Conservation (phyloP, 2,888 invertebrate species). For the Drosophila kuntzei region DNA sequence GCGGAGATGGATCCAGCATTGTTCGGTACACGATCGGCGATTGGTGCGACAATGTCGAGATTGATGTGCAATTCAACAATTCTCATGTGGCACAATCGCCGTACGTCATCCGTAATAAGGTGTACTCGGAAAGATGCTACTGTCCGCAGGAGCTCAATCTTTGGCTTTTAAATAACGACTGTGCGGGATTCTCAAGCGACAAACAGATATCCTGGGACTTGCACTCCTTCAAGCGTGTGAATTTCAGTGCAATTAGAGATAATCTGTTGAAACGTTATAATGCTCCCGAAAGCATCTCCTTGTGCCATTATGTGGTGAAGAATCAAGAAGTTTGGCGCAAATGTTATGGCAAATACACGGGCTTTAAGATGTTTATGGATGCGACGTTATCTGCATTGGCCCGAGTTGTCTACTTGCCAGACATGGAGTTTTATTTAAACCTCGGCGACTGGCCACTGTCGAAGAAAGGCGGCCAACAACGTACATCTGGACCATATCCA, state of each 20-base stretch:
- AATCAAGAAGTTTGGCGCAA: constrained; percentile 93
- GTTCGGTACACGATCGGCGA: constrained; percentile 93
- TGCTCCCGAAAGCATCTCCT: constrained; percentile 92
- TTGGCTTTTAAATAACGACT: constrained; percentile 90
- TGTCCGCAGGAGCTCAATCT: constrained; percentile 90
- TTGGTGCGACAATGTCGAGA: constrained; percentile 90
- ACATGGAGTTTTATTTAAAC: constrained; percentile 96
- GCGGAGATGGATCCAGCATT: constrained; percentile 93
- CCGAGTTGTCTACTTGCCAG: constrained; percentile 92
- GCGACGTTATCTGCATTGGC: constrained; percentile 92
- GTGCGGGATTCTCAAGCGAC: constrained; percentile 87
- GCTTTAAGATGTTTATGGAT: constrained; percentile 98
- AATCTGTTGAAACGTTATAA: constrained; percentile 90
- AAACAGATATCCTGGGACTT: constrained; percentile 91
- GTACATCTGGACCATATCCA: constrained; percentile 88
- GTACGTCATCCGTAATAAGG: constrained; percentile 85
- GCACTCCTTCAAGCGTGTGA: constrained; percentile 88
- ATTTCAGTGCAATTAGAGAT: constrained; percentile 89
- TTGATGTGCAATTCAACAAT: constrained; percentile 87
- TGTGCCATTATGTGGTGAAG: constrained; percentile 95
- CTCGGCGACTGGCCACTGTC: constrained; percentile 98
- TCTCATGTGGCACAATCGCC: constrained; percentile 83
- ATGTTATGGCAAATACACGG: constrained; percentile 97
- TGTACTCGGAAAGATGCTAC: constrained; percentile 93
- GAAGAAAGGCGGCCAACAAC: constrained; percentile 85